Evolutionary conservation across 1,140 invertebrate genomes (phyloP).

Genomic region (Pentalonia nigronervosa): DNA sequence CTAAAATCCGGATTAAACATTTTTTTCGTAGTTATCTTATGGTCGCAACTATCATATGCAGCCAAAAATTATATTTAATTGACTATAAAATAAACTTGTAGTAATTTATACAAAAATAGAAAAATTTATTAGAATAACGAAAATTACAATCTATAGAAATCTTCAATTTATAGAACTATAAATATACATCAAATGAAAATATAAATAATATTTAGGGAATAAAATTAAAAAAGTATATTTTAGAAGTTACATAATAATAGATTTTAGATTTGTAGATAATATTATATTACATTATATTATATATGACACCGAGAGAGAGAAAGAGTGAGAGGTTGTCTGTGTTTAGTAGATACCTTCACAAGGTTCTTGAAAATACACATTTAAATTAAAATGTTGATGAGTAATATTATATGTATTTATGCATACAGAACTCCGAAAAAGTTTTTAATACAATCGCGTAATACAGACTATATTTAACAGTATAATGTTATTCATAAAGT

Average conservation of each 20-base stretch:
- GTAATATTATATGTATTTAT: not conserved
- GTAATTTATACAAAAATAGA: no score
- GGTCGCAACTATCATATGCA: no score
- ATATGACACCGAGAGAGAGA: no score
- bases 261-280: not conserved
- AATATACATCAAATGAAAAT: no score
- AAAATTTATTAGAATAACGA: no score
- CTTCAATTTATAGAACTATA: no score
- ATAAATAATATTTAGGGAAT: no score
- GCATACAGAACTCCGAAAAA: not conserved
- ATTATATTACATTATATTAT: no score
- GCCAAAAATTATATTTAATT: not conserved
- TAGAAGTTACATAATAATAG: not conserved
- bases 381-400: not conserved
- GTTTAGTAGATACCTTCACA: not conserved
- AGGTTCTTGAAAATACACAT: not conserved
- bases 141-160: no score
- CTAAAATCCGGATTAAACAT: no score
- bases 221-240: not conserved
- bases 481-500: constrained; percentile 18
- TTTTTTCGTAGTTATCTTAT: no score
- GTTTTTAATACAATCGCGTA: not conserved
- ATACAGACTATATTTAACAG: not conserved
- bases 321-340: not conserved
- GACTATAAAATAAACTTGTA: not conserved